These are phyloP conservation scores for Paracanthobrama guichenoti DNA, from an alignment of 2,113 vertebrate genomes.

Conservation along the genomic window DNA sequence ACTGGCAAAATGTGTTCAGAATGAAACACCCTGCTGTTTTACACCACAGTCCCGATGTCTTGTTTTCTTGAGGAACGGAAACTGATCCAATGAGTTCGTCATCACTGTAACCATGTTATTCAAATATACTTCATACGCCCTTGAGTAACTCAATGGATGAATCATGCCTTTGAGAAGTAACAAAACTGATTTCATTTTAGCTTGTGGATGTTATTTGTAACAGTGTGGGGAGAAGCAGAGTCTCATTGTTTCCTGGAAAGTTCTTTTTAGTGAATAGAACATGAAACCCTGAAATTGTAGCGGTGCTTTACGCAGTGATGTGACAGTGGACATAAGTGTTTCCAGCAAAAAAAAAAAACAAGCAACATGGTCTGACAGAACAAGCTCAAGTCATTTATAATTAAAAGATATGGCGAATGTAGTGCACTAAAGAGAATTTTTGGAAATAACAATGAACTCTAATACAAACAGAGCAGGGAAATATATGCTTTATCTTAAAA, in stretches of 20 bases:
- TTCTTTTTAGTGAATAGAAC: background rate
- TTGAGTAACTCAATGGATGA: constrained; percentile 34
- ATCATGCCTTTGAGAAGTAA: constrained; percentile 17
- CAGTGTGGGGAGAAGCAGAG: background rate
- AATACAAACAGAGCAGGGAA: background rate
- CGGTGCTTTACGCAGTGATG: background rate
- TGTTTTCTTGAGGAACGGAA: background rate
- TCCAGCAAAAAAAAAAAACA: background rate
- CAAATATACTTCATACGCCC: constrained; percentile 19
- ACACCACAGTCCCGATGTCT: background rate
- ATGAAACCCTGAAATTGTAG: background rate
- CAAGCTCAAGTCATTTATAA: background rate
- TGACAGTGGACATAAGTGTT: background rate
- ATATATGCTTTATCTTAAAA: background rate
- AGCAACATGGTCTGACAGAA: background rate
- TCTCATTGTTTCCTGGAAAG: background rate
- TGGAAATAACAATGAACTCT: background rate
- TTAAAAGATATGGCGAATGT: too few species aligned
- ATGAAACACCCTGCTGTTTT: background rate
- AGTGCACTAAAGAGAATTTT: background rate
- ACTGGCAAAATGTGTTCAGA: background rate
- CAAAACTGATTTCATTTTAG: constrained; percentile 21
- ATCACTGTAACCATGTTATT: constrained; percentile 20
- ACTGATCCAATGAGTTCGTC: constrained; percentile 15
- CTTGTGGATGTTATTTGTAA: background rate